Base-by-base conservation (phyloP, 2,888 invertebrate genomes). In the Allacma fusca region DNA sequence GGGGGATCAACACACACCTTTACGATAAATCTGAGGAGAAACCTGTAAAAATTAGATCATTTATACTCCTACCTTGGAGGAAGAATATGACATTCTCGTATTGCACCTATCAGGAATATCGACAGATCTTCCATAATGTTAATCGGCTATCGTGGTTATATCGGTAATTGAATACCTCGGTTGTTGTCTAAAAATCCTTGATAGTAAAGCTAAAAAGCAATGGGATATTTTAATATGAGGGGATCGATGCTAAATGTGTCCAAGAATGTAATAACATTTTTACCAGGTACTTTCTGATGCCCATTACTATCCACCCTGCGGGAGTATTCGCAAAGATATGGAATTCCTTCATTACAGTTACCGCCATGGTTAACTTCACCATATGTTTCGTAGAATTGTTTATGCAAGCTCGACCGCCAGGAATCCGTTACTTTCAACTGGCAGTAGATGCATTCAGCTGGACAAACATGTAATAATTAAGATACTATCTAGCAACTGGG, bases 91-190 rank as follows among this genome's bases (percentile, higher is more conserved):
- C 21, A 4, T 65, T 16, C 21, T 57, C 28, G 13, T 7, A 65
- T 34, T 77, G 67, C n/a, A 80, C 79, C 7, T 75, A 65, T 29
- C 76, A 78, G 44, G 81, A 82, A 65, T 81, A 78, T 67, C 78
- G 78, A 12, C 71, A 76, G 16, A 76, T 78, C 16, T 81, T 74
- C 69, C 29, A 73, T 0, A 44, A 50, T 9, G 28, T 75, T n/a
- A 9, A 57, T 23, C n/a, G 16, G 16, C 4, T 26, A 9, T 43
- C 67, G 1, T 40, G 19, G 28, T 16, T 75, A 9, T 68, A 57
- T 67, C 26, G 57, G 75, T 75, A 28, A 28, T 26, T 64, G 28
- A 26, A 16, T 9, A 74, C 57, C n/a, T n/a, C n/a, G n/a, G n/a
- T n/a, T n/a, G n/a, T n/a, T n/a, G n/a, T n/a, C n/a, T n/a, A n/a